phyloP scores from a whole-genome alignment of 1,140 invertebrate species.

The Drosophila repletoides region DNA sequence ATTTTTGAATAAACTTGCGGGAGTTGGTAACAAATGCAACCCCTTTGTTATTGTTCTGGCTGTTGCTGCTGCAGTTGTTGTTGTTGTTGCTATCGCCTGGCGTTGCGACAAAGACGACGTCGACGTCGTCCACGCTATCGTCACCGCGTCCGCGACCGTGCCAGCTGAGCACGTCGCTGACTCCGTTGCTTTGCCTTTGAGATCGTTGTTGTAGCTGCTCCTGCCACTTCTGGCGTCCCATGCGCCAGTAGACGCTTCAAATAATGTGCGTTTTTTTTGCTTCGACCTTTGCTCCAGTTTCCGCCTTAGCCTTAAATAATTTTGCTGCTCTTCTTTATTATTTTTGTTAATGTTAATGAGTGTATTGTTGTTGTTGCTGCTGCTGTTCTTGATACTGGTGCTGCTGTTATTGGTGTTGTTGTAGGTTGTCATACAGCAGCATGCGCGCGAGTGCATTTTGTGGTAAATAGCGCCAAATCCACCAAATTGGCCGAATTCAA shows the following conservation, averaged over 20 bases:
- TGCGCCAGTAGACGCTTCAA: conserved; percentile 41
- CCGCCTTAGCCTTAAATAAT: conserved; percentile 4
- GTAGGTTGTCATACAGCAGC: conserved; percentile 68
- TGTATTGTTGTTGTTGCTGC: not conserved
- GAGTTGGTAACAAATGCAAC: conserved; percentile 21
- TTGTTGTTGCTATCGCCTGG: conserved; percentile 21
- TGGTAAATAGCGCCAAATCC: conserved; percentile 56
- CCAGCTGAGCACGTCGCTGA: conserved; percentile 57
- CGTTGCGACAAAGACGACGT: conserved; percentile 35
- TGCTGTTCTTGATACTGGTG: conserved; percentile 1
- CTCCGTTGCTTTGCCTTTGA: conserved; percentile 63
- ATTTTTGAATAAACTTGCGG: conserved; percentile 33
- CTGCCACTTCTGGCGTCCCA: conserved; percentile 47
- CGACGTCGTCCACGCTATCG: conserved; percentile 52
- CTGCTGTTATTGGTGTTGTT: conserved; percentile 33
- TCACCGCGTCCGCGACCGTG: conserved; percentile 52
- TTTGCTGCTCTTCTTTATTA: conserved; percentile 3
- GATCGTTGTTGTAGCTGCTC: conserved; percentile 56
- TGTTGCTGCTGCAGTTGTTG: conserved; percentile 1
- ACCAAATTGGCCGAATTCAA: conserved; percentile 40
- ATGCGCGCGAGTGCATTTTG: conserved; percentile 80
- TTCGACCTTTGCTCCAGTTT: conserved; percentile 4
- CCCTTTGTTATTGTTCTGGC: conserved; percentile 36
- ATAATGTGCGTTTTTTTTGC: not conserved
- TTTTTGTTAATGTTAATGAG: conserved; percentile 5